Evolutionary conservation across 2,113 vertebrate genomes (phyloP).

Genomic region (Lophotis ruficrista): DNA sequence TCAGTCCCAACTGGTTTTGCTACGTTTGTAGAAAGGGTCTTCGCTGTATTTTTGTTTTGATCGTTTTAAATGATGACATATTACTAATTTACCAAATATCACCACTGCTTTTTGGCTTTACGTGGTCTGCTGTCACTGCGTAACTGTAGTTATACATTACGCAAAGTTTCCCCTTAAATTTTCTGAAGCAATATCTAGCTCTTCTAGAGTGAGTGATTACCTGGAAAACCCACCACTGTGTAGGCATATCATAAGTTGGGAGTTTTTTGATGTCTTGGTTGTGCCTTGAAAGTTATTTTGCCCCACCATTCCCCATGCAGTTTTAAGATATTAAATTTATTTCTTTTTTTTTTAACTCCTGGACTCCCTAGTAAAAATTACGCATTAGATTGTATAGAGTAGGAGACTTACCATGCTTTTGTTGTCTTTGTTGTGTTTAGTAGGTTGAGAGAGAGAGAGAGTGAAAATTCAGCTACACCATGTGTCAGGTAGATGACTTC

Average conservation of each 20-base stretch:
- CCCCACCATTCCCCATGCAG: background rate
- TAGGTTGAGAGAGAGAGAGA: background rate
- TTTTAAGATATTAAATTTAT: background rate
- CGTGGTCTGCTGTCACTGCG: background rate
- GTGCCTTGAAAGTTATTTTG: background rate
- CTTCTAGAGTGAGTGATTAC: background rate
- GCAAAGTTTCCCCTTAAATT: background rate
- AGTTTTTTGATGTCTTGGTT: background rate
- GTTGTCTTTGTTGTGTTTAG: background rate
- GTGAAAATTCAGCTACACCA: background rate
- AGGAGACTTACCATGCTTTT: background rate
- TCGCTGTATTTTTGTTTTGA: background rate
- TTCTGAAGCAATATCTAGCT: background rate
- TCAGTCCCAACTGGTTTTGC: background rate
- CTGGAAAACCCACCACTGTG: background rate
- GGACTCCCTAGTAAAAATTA: background rate
- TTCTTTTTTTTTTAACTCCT: no score
- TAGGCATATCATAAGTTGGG: background rate
- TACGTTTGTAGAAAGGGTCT: background rate
- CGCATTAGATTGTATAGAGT: background rate
- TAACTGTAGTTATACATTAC: background rate
- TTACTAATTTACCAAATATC: background rate
- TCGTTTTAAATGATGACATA: accelerated
- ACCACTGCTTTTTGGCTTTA: background rate
- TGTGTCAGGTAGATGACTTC: background rate